Evolutionary conservation across 1,140 invertebrate genomes (phyloP).

Genomic region (Chrysomallon squamiferum): DNA sequence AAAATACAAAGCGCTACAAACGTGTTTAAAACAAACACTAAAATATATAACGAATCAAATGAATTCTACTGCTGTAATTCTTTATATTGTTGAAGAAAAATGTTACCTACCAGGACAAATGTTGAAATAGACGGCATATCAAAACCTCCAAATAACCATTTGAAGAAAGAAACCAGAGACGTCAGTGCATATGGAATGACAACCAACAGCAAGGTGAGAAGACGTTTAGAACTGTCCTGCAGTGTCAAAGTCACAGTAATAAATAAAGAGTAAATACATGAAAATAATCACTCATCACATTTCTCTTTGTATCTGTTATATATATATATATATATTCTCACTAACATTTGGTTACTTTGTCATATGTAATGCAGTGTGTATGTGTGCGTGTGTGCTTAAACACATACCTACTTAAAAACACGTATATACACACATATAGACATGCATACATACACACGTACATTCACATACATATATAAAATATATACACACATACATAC

Average conservation of each 20-base stretch:
- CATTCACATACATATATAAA: no score
- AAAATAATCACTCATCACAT: not conserved
- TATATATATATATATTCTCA: not conserved
- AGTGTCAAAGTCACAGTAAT: constrained; percentile 20
- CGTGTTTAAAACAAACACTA: no score
- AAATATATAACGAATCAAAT: no score
- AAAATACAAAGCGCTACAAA: no score
- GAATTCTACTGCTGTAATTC: no score
- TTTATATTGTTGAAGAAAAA: no score
- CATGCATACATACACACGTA: no score
- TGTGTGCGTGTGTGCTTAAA: no score
- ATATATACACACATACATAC: no score
- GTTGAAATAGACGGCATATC: constrained; percentile 25
- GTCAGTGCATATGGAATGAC: constrained; percentile 37
- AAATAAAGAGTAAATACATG: not conserved
- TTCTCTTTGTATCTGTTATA: not conserved
- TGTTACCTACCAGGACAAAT: no score
- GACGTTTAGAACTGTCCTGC: constrained; percentile 1
- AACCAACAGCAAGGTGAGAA: not conserved
- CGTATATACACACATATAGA: no score
- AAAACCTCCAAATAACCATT: constrained; percentile 43
- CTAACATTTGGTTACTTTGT: not conserved
- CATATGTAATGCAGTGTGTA: not conserved
- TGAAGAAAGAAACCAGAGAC: constrained; percentile 25
- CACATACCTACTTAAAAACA: no score